Percentiles rank a stretch among this genome's conserved stretches.
Conservation (phyloP, 2,113 vertebrate genomes). For the Trogon surrucura region DNA sequence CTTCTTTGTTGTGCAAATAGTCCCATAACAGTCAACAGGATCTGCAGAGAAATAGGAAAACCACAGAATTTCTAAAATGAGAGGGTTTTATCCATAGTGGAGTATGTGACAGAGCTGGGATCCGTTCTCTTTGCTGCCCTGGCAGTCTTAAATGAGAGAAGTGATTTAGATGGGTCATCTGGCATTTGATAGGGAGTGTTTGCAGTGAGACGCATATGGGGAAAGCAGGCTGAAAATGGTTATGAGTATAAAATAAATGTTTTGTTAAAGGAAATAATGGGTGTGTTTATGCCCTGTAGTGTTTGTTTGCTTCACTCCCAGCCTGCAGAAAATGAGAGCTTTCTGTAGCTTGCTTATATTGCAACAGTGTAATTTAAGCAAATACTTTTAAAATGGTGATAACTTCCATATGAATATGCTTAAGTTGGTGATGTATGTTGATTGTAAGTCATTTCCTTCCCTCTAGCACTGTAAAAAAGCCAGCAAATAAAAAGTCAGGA, state of each 20-base stretch:
- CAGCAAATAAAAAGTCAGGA: neutral
- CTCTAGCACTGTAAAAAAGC: neutral
- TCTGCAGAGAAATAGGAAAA: slow-evolving; percentile 1
- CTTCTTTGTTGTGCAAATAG: slow-evolving; percentile 20
- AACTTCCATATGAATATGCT: neutral
- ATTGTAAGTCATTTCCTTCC: neutral
- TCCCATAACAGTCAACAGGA: neutral
- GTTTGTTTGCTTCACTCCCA: neutral
- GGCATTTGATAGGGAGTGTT: neutral
- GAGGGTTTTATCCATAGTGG: neutral
- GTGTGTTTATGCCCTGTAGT: neutral
- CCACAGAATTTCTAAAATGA: neutral
- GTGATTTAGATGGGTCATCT: neutral
- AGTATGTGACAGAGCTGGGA: neutral
- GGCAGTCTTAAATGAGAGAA: neutral
- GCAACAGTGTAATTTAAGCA: neutral
- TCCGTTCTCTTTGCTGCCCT: neutral
- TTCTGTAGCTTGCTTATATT: neutral
- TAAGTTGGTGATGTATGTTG: neutral
- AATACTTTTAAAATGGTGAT: neutral
- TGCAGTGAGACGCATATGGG: neutral
- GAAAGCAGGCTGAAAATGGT: neutral
- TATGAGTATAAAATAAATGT: neutral
- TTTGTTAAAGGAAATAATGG: neutral
- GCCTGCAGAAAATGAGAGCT: neutral